Conservation (phyloP, 2,888 invertebrate genomes). For the Megastigmus dorsalis region DNA sequence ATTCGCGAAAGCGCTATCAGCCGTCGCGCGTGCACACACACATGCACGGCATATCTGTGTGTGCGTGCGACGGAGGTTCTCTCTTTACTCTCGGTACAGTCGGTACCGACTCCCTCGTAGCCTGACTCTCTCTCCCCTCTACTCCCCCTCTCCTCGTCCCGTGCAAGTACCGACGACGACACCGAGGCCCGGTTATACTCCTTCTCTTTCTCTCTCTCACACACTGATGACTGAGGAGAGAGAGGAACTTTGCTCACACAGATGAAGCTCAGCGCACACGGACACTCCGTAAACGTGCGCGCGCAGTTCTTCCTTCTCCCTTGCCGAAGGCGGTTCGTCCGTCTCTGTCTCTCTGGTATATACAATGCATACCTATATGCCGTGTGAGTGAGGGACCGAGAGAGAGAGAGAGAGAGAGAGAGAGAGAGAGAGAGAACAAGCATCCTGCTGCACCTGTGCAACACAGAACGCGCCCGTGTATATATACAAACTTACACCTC, state of each 20-base stretch:
- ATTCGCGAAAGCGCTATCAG: constrained; percentile 16
- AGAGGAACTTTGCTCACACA: no score
- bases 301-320: not conserved
- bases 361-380: not conserved
- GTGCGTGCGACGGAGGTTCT: constrained; percentile 8
- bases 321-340: not conserved
- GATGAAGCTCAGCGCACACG: no score
- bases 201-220: constrained; percentile 7
- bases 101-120: constrained; percentile 36
- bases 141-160: constrained; percentile 25
- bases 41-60: not conserved
- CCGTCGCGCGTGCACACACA: not conserved
- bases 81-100: constrained; percentile 28
- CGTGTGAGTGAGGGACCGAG: not conserved
- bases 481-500: not conserved
- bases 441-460: constrained; percentile 36
- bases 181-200: constrained; percentile 11
- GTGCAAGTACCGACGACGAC: constrained; percentile 13
- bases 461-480: not conserved
- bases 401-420: not conserved
- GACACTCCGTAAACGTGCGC: constrained; percentile 19
- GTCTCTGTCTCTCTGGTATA: no score
- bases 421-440: not conserved
- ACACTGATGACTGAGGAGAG: not conserved
- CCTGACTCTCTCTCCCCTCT: not conserved